Evolutionary conservation across 2,888 invertebrate genomes (phyloP).

Genomic region (Mechanitis messenoides): DNA sequence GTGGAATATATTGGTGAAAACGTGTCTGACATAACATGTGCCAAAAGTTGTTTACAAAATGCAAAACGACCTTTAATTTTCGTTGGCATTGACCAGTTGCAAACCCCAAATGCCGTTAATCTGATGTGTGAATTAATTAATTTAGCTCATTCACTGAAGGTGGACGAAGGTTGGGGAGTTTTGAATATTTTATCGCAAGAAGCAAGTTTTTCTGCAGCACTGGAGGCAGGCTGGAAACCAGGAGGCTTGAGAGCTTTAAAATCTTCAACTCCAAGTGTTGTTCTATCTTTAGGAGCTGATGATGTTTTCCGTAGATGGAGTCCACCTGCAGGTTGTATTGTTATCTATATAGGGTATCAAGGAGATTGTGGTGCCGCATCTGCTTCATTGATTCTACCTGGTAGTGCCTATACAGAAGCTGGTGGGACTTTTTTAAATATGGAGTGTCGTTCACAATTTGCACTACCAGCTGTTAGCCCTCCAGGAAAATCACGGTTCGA

Average conservation of each 20-base stretch:
- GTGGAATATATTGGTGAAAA: slow-evolving; percentile 50
- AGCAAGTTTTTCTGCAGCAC: slow-evolving; percentile 93
- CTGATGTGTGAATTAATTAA: slow-evolving; percentile 42
- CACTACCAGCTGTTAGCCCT: slow-evolving; percentile 89
- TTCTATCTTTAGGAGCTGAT: slow-evolving; percentile 96
- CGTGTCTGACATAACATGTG: slow-evolving; percentile 34
- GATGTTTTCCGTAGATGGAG: slow-evolving; percentile 84
- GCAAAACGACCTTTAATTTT: slow-evolving; percentile 60
- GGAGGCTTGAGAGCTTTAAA: slow-evolving; percentile 78
- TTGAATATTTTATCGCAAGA: slow-evolving; percentile 94
- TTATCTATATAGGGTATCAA: slow-evolving; percentile 95
- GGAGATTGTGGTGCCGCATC: slow-evolving; percentile 94
- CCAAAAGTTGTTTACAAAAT: slow-evolving; percentile 30
- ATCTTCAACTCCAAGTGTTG: slow-evolving; percentile 81
- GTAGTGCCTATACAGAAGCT: slow-evolving; percentile 98
- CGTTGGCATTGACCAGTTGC: slow-evolving; percentile 53
- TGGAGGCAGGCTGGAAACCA: slow-evolving; percentile 95
- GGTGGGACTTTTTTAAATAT: slow-evolving; percentile 96
- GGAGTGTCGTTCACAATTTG: slow-evolving; percentile 95
- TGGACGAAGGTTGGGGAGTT: slow-evolving; percentile 58
- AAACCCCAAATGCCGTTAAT: slow-evolving; percentile 31
- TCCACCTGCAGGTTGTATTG: slow-evolving; percentile 85
- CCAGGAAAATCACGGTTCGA: slow-evolving; percentile 96
- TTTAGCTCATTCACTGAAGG: slow-evolving; percentile 28
- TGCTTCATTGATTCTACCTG: slow-evolving; percentile 93